Conservation (phyloP, 2,797 vertebrate genomes). For the Schizopygopsis pylzovi region DNA sequence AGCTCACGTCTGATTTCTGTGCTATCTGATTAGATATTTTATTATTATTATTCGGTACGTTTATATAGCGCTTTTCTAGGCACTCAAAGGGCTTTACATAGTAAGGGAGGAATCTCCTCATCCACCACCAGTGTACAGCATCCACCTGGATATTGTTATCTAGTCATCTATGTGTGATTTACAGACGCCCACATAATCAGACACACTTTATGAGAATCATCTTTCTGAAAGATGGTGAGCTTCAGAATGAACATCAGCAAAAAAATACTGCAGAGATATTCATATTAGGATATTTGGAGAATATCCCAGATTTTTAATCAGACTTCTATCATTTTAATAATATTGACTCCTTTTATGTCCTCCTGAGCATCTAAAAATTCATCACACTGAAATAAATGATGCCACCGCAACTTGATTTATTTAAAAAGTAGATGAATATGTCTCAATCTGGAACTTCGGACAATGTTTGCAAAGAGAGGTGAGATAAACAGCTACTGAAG, state of each 20-base stretch:
- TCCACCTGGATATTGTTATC: too few species aligned
- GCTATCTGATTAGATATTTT: not conserved
- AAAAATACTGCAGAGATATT: not conserved
- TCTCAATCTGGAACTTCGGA: not conserved
- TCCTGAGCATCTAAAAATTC: not conserved
- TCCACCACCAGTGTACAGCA: too few species aligned
- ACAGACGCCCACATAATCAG: not conserved
- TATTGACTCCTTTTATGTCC: not conserved
- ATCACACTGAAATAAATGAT: not conserved
- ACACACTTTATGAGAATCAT: not conserved
- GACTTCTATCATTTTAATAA: not conserved
- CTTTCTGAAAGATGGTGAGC: not conserved
- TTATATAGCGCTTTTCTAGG: too few species aligned
- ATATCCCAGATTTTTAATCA: not conserved
- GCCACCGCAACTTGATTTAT: not conserved
- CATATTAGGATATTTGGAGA: not conserved
- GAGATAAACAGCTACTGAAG: conserved; percentile 19
- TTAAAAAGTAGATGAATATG: not conserved
- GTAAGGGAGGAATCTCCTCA: too few species aligned
- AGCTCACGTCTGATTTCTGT: not conserved
- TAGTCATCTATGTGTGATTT: too few species aligned
- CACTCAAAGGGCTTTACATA: too few species aligned
- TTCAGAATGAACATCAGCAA: not conserved
- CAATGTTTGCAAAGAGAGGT: conserved; percentile 1
- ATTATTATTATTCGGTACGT: too few species aligned